Conservation (phyloP, 2,113 vertebrate genomes). For the Ceyx melanurus region DNA sequence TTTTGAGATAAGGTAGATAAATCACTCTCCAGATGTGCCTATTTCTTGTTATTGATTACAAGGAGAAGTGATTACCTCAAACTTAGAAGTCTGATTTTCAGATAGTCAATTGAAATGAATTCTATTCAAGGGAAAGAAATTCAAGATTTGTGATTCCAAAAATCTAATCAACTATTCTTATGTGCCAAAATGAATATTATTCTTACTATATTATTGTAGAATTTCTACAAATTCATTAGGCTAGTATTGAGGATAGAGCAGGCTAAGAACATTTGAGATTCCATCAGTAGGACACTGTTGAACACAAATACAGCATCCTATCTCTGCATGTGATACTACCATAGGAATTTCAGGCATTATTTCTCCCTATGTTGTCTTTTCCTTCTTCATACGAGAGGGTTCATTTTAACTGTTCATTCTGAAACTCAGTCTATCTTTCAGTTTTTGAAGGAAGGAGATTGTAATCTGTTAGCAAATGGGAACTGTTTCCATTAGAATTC, state of each 20-base stretch:
- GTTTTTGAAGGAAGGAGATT: background rate
- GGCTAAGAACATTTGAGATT: background rate
- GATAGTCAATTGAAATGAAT: background rate
- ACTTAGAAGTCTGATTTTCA: background rate
- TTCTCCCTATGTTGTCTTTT: background rate
- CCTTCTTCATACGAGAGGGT: background rate
- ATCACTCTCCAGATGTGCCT: background rate
- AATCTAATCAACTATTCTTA: background rate
- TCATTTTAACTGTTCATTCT: background rate
- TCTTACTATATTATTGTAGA: background rate
- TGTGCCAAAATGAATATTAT: background rate
- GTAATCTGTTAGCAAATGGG: background rate
- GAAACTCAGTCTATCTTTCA: background rate
- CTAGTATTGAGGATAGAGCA: accelerated
- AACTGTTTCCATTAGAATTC: background rate
- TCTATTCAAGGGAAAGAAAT: background rate
- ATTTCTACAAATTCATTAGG: accelerated
- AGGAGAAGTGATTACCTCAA: background rate
- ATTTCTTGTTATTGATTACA: background rate
- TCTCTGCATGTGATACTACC: background rate
- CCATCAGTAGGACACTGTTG: background rate
- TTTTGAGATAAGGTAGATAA: background rate
- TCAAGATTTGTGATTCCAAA: background rate
- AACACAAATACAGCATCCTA: background rate
- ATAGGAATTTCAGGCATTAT: background rate